Conservation (phyloP, 2,888 invertebrate genomes). For the Crepidodera aurea region DNA sequence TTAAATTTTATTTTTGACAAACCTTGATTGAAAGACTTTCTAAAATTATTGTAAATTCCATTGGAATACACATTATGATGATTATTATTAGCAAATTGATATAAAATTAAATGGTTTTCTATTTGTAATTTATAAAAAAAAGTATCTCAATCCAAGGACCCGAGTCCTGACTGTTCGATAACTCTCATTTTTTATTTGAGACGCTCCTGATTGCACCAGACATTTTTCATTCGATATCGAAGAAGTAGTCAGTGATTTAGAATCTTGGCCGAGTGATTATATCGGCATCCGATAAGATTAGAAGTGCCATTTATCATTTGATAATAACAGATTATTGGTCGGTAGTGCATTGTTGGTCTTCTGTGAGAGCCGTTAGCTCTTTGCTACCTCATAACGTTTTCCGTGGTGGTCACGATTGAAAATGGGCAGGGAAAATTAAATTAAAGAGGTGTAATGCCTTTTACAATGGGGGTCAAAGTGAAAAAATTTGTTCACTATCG, state of each 20-base stretch:
- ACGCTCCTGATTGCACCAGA: background rate
- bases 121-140: too few species aligned
- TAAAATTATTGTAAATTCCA: too few species aligned
- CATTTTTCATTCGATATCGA: constrained; percentile 23
- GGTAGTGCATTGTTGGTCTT: constrained; percentile 21
- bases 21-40: too few species aligned
- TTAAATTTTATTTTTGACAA: too few species aligned
- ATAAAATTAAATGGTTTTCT: too few species aligned
- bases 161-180: too few species aligned
- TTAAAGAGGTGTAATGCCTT: background rate
- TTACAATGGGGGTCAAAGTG: too few species aligned
- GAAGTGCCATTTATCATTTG: constrained; percentile 33
- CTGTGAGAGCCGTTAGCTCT: constrained; percentile 20
- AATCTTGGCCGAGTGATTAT: constrained; percentile 25
- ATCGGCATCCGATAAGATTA: constrained; percentile 32
- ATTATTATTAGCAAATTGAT: too few species aligned
- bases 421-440: background rate
- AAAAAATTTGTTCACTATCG: too few species aligned
- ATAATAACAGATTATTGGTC: constrained; percentile 33
- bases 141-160: too few species aligned
- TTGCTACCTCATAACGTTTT: constrained; percentile 18
- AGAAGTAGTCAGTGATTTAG: constrained; percentile 25
- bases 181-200: background rate
- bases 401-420: background rate
- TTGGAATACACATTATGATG: too few species aligned